Evolutionary conservation across 2,797 vertebrate genomes (phyloP), one percentile per base, ranked within the genome.

Genomic region (Cyclura pinguis): DNA sequence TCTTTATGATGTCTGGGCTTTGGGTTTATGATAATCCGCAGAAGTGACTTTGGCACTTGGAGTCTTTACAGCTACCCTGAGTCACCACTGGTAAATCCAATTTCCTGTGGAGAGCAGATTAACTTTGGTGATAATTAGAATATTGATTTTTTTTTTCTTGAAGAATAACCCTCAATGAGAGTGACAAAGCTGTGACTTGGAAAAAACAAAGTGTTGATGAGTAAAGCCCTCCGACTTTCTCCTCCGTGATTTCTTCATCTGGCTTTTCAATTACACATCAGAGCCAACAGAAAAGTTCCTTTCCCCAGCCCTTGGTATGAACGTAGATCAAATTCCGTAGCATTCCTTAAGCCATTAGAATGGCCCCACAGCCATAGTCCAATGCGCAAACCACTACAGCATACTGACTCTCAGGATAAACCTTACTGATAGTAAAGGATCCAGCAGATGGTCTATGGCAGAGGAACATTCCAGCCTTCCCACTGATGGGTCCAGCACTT

Each of bases 61-160:
- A 64, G n/a, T 13, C 52, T 24, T 72, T 72, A 55, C 78, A 89
- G 29, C 42, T 57, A 35, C 3, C 13, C 73, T 67, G 57, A 89
- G 62, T 89, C 47, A 55, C 57, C 20, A 38, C 74, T 22, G 57
- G 67, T 85, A 81, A 89, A 50, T 55, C 47, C 74, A 64, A 69
- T 89, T 80, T 69, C 32, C 82, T 32, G n/a, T 29, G 12, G 74
- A 50, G 47, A 38, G 24, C 73, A 78, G 62, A 84, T 77, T 85
- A 85, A 80, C 74, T 55, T 87, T 24, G 35, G 57, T 32, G 74
- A 67, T 87, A 64, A 80, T 80, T 89, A 67, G 42, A 85, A 55
- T 78, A 85, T 80, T 78, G 82, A 78, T 24, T 22, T 35, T 29
- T 69, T 80, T n/a, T 6, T 5, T 6, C 29, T 38, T 35, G 22